Evolutionary conservation across 2,888 invertebrate species (phyloP).

Genomic region (Furcula furcula): DNA sequence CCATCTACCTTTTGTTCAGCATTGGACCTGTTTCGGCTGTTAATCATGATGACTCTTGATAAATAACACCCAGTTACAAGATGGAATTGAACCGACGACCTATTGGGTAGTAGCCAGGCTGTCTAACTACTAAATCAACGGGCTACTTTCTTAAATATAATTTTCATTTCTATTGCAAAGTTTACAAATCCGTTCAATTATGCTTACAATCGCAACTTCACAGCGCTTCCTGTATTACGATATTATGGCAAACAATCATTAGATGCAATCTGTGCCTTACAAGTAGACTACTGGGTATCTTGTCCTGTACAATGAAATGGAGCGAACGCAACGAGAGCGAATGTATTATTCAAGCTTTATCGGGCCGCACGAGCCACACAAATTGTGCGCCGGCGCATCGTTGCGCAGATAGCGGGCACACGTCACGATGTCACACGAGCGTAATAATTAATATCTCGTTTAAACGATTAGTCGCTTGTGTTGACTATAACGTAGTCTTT

Average conservation of each 20-base stretch:
- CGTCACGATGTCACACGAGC: slow-evolving; percentile 41
- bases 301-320: slow-evolving; percentile 46
- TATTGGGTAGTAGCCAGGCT: no score
- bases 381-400: slow-evolving; percentile 57
- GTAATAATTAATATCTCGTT: slow-evolving; percentile 1
- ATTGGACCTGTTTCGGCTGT: no score
- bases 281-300: slow-evolving; percentile 17
- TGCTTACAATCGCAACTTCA: background rate
- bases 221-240: slow-evolving; percentile 1
- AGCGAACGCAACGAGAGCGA: slow-evolving; percentile 52
- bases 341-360: slow-evolving; percentile 67
- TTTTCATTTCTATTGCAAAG: no score
- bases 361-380: slow-evolving; percentile 64
- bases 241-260: slow-evolving; percentile 1
- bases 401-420: slow-evolving; percentile 40
- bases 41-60: no score
- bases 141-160: no score
- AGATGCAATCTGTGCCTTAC: background rate
- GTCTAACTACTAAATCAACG: no score
- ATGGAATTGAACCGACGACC: no score
- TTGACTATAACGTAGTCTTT: no score
- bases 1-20: no score
- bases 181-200: background rate
- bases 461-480: background rate
- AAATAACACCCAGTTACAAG: no score